Evolutionary conservation across 30 jellyfish, hydroid and myxozoan genomes (phyloP).

Genomic region (Turritopsis rubra): DNA sequence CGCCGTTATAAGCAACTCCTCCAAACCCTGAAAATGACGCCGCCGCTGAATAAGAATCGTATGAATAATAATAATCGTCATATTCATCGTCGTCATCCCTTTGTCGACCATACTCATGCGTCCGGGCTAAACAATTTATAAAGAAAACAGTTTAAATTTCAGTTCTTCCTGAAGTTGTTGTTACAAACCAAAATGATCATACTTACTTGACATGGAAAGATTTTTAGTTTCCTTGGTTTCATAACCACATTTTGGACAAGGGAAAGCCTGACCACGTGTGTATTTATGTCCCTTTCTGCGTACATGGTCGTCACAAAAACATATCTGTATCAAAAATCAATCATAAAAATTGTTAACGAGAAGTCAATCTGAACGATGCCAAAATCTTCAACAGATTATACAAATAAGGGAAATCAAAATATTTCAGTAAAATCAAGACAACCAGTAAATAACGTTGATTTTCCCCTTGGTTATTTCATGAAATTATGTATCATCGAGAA

Average conservation of each 20-base stretch:
- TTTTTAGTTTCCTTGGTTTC: slow-evolving; percentile 88
- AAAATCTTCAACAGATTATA: no score
- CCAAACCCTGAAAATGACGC: slow-evolving; percentile 19
- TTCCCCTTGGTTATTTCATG: background rate
- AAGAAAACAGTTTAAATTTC: background rate
- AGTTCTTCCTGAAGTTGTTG: slow-evolving; percentile 18
- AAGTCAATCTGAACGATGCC: no score
- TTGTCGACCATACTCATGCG: slow-evolving; percentile 48
- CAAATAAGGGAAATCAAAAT: no score
- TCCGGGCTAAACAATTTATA: slow-evolving; percentile 16
- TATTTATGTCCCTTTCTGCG: slow-evolving; percentile 80
- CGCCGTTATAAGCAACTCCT: slow-evolving; percentile 29
- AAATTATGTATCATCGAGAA: background rate
- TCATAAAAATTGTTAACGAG: no score
- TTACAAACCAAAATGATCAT: background rate
- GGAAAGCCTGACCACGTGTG: slow-evolving; percentile 66
- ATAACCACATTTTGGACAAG: slow-evolving; percentile 91
- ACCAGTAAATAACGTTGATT: no score
- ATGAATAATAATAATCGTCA: slow-evolving; percentile 37
- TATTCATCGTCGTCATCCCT: slow-evolving; percentile 49
- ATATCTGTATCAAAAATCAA: slow-evolving; percentile 27
- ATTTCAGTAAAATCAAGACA: no score
- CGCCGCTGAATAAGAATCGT: slow-evolving; percentile 27
- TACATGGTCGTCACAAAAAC: slow-evolving; percentile 92
- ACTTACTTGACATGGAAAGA: slow-evolving; percentile 88